These are phyloP conservation scores for Macaca nemestrina DNA, from an alignment of 2,113 vertebrate genomes.

Conservation along the genomic window DNA sequence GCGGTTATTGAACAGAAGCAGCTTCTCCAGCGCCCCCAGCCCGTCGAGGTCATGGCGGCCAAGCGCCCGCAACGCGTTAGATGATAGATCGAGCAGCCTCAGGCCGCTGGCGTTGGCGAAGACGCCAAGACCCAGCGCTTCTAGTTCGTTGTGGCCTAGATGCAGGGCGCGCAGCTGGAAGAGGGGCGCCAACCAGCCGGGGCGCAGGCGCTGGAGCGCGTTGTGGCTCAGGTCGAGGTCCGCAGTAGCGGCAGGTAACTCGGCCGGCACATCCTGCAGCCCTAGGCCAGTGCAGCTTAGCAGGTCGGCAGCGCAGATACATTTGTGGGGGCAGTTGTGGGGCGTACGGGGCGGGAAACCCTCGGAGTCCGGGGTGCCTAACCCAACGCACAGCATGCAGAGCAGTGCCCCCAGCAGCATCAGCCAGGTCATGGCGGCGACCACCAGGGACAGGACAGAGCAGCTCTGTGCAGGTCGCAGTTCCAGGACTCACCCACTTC, in stretches of 20 bases:
- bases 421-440: conserved; percentile 67
- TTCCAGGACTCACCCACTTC: conserved; percentile 42
- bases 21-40: conserved; percentile 87
- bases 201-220: conserved; percentile 83
- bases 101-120: conserved; percentile 91
- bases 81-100: conserved; percentile 93
- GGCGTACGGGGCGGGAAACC: background rate
- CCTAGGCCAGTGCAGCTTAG: conserved; percentile 89
- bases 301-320: conserved; percentile 92
- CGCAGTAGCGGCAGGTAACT: conserved; percentile 80
- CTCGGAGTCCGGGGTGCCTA: background rate
- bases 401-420: background rate
- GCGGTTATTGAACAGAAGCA: conserved; percentile 94
- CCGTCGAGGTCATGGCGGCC: conserved; percentile 88
- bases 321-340: conserved; percentile 81
- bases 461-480: background rate
- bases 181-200: conserved; percentile 84
- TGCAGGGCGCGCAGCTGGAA: conserved; percentile 86
- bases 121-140: conserved; percentile 75
- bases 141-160: conserved; percentile 90
- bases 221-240: conserved; percentile 96
- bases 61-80: conserved; percentile 87
- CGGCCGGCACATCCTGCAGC: conserved; percentile 83
- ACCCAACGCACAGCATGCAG: conserved; percentile 40
- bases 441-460: background rate